These are phyloP conservation scores for Tamandua tetradactyla DNA, from an alignment of 2,797 vertebrate species.

Conservation along the genomic window DNA sequence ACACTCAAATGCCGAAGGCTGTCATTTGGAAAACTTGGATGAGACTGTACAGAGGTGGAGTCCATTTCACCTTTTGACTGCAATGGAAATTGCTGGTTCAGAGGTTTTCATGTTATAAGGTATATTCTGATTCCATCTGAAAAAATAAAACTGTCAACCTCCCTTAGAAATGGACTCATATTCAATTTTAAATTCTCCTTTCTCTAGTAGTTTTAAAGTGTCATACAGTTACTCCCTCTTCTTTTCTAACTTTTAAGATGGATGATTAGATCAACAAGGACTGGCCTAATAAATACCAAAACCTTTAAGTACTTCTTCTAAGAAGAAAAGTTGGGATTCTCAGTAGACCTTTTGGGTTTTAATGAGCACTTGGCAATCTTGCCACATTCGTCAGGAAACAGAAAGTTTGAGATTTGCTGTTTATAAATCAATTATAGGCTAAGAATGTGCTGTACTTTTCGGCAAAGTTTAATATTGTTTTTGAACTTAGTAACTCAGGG, in stretches of 20 bases:
- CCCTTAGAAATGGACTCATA: constrained; percentile 25
- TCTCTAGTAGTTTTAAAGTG: constrained; percentile 22
- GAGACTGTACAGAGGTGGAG: constrained; percentile 37
- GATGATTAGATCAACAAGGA: not conserved
- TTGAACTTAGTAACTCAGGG: not conserved
- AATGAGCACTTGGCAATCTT: not conserved
- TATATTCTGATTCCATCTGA: constrained; percentile 5
- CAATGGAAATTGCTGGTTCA: not conserved
- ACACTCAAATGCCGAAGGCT: constrained; percentile 50
- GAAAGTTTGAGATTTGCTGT: not conserved
- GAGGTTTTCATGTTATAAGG: not conserved
- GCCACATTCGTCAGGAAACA: not conserved
- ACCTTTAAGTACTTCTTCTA: not conserved
- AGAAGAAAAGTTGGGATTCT: not conserved
- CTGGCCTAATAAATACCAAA: not conserved
- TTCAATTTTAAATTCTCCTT: not conserved
- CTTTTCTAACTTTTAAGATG: not conserved
- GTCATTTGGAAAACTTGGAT: constrained; percentile 58
- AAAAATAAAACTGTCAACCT: constrained; percentile 11
- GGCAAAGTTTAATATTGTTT: not conserved
- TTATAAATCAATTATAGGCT: not conserved
- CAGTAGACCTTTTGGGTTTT: not conserved
- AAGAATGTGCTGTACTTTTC: not conserved
- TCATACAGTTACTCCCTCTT: not conserved
- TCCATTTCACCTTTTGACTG: constrained; percentile 56